Evolutionary conservation across 2,797 vertebrate genomes (phyloP).

Genomic region (Etheostoma perlongum): DNA sequence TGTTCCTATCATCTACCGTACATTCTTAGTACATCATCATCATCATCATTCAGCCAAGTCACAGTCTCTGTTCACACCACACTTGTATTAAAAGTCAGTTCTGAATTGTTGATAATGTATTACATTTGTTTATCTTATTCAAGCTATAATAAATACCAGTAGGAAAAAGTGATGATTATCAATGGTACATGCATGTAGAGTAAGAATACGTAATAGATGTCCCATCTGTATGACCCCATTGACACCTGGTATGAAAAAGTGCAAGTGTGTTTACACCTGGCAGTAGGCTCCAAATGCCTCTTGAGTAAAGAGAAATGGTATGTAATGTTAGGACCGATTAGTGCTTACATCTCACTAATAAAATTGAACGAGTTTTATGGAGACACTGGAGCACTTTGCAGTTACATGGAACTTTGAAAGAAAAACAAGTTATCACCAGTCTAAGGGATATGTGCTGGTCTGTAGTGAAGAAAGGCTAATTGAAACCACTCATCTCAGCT

Average conservation of each 20-base stretch:
- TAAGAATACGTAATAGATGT: not conserved
- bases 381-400: slow-evolving; percentile 40
- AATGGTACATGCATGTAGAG: not conserved
- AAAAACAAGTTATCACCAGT: slow-evolving; percentile 37
- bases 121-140: not conserved
- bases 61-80: not conserved
- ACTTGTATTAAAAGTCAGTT: not conserved
- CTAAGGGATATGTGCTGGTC: slow-evolving; percentile 1
- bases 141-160: not conserved
- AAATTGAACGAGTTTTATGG: slow-evolving; percentile 30
- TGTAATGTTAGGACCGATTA: slow-evolving; percentile 10
- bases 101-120: not conserved
- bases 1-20: not conserved
- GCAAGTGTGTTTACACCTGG: too few species aligned
- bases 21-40: not conserved
- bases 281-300: too few species aligned
- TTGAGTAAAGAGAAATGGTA: not conserved
- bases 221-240: not conserved
- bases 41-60: not conserved
- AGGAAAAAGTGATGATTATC: not conserved
- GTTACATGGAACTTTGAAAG: slow-evolving; percentile 33
- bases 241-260: too few species aligned
- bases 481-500: slow-evolving; percentile 40
- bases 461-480: slow-evolving; percentile 37
- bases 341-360: slow-evolving; percentile 15